Conservation (phyloP, 2,113 vertebrate species). For the Atractosteus spatula region DNA sequence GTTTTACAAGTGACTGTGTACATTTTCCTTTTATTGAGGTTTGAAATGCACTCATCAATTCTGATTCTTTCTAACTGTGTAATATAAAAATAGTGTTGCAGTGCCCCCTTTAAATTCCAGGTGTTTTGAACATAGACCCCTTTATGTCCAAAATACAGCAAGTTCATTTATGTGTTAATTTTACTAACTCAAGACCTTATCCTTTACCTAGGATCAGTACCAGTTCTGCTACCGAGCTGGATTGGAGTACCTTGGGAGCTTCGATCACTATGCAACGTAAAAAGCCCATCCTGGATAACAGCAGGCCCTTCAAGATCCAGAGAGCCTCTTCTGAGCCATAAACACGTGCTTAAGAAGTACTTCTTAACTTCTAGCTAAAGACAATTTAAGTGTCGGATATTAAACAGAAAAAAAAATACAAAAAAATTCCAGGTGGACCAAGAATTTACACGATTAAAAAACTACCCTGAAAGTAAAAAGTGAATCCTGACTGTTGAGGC, state of each 20-base stretch:
- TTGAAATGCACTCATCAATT: too few relatives aligned
- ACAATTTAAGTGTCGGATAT: slow-evolving; percentile 90
- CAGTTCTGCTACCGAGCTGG: slow-evolving; percentile 98
- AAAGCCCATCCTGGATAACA: slow-evolving; percentile 77
- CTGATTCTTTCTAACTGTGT: too few relatives aligned
- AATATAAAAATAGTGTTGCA: too few relatives aligned
- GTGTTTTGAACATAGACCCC: too few relatives aligned
- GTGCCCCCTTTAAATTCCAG: too few relatives aligned
- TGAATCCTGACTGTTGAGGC: slow-evolving; percentile 85
- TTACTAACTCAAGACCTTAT: slow-evolving; percentile 12
- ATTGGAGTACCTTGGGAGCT: slow-evolving; percentile 98
- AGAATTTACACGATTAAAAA: slow-evolving; percentile 82
- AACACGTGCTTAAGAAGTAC: slow-evolving; percentile 94
- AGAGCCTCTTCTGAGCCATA: slow-evolving; percentile 99
- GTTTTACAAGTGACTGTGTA: too few relatives aligned
- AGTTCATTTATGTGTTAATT: too few relatives aligned
- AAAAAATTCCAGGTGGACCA: slow-evolving; percentile 89
- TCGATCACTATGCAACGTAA: slow-evolving; percentile 99
- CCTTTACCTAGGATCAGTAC: slow-evolving; percentile 87
- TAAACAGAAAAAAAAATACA: slow-evolving; percentile 68
- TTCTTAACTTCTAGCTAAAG: slow-evolving; percentile 96
- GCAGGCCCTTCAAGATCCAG: slow-evolving; percentile 87
- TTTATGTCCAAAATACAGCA: too few relatives aligned
- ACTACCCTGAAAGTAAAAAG: slow-evolving; percentile 65
- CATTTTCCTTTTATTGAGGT: too few relatives aligned